Conservation (phyloP, 2,113 vertebrate species). For the Orientallactaga bullata region DNA sequence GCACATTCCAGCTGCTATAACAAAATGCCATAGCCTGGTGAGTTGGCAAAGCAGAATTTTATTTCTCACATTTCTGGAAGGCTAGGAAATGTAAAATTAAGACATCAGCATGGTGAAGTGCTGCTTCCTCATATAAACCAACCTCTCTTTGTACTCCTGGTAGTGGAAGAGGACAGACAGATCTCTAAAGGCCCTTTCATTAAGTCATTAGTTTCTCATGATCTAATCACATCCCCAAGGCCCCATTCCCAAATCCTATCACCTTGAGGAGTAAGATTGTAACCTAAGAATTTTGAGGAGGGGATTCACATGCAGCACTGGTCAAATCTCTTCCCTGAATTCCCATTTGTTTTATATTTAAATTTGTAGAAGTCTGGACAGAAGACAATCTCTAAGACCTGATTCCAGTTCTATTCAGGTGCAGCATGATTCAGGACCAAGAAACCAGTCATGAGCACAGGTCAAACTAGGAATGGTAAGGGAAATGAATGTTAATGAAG, state of each 20-base stretch:
- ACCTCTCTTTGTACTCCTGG: not conserved
- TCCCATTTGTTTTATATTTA: not conserved
- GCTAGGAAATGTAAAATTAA: not conserved
- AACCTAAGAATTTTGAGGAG: not conserved
- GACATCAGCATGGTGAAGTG: not conserved
- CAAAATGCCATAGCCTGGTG: not conserved
- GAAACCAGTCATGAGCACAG: slow-evolving; percentile 9
- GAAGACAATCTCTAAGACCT: not conserved
- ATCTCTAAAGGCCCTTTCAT: not conserved
- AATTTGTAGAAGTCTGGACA: not conserved
- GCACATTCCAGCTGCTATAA: not conserved
- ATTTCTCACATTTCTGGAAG: not conserved
- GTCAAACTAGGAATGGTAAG: slow-evolving; percentile 25
- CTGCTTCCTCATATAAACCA: not conserved
- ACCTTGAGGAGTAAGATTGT: not conserved
- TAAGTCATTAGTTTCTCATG: not conserved
- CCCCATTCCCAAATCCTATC: not conserved
- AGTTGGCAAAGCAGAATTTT: not conserved
- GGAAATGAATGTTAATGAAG: not conserved
- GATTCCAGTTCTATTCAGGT: not conserved
- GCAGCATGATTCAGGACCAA: not conserved
- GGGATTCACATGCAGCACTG: not conserved
- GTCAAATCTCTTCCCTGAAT: not conserved
- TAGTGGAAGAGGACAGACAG: not conserved
- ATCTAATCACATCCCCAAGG: not conserved